Conservation (phyloP, 2,888 invertebrate genomes). For the Pomacea canaliculata region DNA sequence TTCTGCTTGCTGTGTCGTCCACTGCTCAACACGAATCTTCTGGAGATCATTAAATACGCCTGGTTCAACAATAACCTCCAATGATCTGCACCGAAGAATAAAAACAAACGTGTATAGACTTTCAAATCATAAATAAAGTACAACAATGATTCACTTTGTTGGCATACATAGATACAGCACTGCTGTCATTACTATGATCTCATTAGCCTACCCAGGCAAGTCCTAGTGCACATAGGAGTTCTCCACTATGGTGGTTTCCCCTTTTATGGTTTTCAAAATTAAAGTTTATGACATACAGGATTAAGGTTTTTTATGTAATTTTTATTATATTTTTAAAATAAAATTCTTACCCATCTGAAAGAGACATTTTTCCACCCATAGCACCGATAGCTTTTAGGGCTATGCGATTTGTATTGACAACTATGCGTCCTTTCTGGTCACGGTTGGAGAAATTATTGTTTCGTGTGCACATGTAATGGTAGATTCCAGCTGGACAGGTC, state of each 20-base stretch:
- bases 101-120: too few relatives aligned
- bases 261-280: too few relatives aligned
- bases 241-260: too few relatives aligned
- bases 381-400: conserved; percentile 53
- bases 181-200: too few relatives aligned
- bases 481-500: conserved; percentile 45
- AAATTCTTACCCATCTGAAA: conserved; percentile 50
- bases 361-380: conserved; percentile 57
- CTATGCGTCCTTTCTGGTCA: conserved; percentile 67
- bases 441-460: conserved; percentile 70
- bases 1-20: conserved; percentile 42
- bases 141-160: too few relatives aligned
- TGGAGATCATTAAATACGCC: conserved; percentile 50
- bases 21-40: conserved; percentile 50
- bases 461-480: conserved; percentile 66
- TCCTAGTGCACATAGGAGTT: too few relatives aligned
- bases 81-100: conserved; percentile 36
- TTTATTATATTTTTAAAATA: not conserved
- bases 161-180: too few relatives aligned
- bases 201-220: too few relatives aligned
- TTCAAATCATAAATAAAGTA: too few relatives aligned
- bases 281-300: too few relatives aligned
- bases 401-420: conserved; percentile 41
- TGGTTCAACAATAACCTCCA: conserved; percentile 48
- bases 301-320: too few relatives aligned